Evolutionary conservation across 2,888 invertebrate species (phyloP).

Genomic region (Caenorhabditis plicata): DNA sequence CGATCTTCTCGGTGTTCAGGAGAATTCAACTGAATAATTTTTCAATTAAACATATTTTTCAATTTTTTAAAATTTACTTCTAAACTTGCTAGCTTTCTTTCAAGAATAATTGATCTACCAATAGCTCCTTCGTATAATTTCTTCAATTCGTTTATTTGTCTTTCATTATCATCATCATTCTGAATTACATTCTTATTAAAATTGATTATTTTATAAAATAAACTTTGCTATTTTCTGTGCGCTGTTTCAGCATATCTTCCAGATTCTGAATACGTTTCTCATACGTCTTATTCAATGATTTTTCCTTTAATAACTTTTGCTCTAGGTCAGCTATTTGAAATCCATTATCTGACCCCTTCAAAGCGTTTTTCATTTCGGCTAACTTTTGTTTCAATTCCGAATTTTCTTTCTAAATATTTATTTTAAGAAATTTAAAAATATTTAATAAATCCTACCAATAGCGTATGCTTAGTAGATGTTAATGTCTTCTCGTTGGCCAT

Average conservation of each 20-base stretch:
- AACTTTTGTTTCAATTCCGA: slow-evolving; percentile 22
- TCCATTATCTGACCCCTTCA: slow-evolving; percentile 10
- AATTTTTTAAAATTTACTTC: slow-evolving; percentile 28
- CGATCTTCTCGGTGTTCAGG: too few species aligned
- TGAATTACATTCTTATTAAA: slow-evolving; percentile 1
- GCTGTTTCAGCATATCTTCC: slow-evolving; percentile 15
- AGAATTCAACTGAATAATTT: too few species aligned
- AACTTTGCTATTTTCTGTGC: slow-evolving; percentile 4
- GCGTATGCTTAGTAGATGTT: slow-evolving; percentile 12
- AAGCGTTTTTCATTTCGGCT: slow-evolving; percentile 17
- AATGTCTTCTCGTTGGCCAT: slow-evolving; percentile 24
- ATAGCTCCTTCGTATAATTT: slow-evolving; percentile 32
- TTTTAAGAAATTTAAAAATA: not conserved
- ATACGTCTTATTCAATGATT: slow-evolving; percentile 20
- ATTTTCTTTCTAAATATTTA: slow-evolving; percentile 24
- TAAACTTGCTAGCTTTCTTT: slow-evolving; percentile 27
- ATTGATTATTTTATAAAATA: not conserved
- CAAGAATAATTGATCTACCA: slow-evolving; percentile 23
- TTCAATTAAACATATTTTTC: too few species aligned
- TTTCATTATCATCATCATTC: too few species aligned
- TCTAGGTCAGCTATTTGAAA: slow-evolving; percentile 33
- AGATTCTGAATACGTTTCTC: slow-evolving; percentile 14
- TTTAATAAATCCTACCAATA: slow-evolving; percentile 12
- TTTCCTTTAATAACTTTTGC: slow-evolving; percentile 23
- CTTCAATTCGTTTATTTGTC: too few species aligned